Conservation (phyloP, 2,888 invertebrate genomes). For the Coelopa pilipes region DNA sequence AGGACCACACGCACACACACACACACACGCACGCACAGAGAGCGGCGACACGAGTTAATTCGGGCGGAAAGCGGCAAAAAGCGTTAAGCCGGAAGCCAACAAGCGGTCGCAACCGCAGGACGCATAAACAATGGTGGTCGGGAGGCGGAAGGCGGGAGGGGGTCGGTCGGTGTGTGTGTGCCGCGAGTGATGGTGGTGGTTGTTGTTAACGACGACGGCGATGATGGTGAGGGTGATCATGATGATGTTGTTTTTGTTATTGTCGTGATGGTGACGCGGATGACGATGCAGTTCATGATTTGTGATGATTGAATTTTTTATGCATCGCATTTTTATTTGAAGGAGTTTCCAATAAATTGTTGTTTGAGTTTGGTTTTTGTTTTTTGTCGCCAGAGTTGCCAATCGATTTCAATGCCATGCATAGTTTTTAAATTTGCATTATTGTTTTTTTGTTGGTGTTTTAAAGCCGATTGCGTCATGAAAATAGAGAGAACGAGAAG, state of each 20-base stretch:
- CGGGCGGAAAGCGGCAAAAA: slow-evolving; percentile 62
- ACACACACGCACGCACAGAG: slow-evolving; percentile 15
- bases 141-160: background rate
- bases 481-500: slow-evolving; percentile 31
- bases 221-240: slow-evolving; percentile 36
- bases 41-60: slow-evolving; percentile 54
- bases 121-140: slow-evolving; percentile 39
- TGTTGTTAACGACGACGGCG: slow-evolving; percentile 37
- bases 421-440: slow-evolving; percentile 19
- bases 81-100: slow-evolving; percentile 57
- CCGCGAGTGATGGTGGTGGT: slow-evolving; percentile 23
- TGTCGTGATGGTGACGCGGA: background rate
- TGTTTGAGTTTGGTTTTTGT: slow-evolving; percentile 25
- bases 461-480: slow-evolving; percentile 39
- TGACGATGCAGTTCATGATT: slow-evolving; percentile 35
- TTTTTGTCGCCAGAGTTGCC: slow-evolving; percentile 21
- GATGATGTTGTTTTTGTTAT: slow-evolving; percentile 32
- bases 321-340: slow-evolving; percentile 47
- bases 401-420: slow-evolving; percentile 17
- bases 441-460: background rate
- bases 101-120: slow-evolving; percentile 42
- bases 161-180: slow-evolving; percentile 29
- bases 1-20: slow-evolving; percentile 34
- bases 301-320: slow-evolving; percentile 38
- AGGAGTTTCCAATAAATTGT: slow-evolving; percentile 7